Percentiles rank a stretch among this genome's conserved stretches.
Conservation (phyloP, 2,797 vertebrate species). For the Channallabes apus region DNA sequence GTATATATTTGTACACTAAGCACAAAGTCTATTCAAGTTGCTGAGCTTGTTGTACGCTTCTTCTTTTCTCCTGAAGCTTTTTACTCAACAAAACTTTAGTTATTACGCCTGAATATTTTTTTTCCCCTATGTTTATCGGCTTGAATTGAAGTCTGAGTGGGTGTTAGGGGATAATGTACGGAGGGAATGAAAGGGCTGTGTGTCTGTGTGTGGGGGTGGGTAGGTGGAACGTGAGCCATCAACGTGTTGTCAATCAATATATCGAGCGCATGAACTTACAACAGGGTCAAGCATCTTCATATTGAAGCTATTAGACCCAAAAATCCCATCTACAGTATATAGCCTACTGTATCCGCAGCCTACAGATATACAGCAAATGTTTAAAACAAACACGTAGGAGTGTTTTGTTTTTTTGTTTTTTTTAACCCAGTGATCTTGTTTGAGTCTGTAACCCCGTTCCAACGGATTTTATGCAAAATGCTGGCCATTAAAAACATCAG, state of each 20-base stretch:
- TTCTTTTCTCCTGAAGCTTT: neutral
- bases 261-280: conserved; percentile 31
- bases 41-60: neutral
- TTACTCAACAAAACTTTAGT: neutral
- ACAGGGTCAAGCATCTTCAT: conserved; percentile 7
- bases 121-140: neutral
- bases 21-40: neutral
- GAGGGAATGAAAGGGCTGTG: conserved; percentile 15
- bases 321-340: neutral
- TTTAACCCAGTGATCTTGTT: neutral
- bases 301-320: conserved; percentile 1
- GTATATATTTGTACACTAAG: neutral
- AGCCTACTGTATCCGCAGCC: neutral
- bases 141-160: neutral
- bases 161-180: conserved; percentile 18
- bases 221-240: conserved; percentile 25
- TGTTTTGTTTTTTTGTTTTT: neutral
- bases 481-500: neutral
- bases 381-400: neutral
- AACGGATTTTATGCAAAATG: neutral
- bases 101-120: neutral
- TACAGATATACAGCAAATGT: conserved; percentile 1
- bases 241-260: conserved; percentile 23
- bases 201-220: neutral
- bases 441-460: neutral